These are phyloP conservation scores for Ranitomeya variabilis DNA, from an alignment of 2,113 vertebrate genomes.

Conservation along the genomic window DNA sequence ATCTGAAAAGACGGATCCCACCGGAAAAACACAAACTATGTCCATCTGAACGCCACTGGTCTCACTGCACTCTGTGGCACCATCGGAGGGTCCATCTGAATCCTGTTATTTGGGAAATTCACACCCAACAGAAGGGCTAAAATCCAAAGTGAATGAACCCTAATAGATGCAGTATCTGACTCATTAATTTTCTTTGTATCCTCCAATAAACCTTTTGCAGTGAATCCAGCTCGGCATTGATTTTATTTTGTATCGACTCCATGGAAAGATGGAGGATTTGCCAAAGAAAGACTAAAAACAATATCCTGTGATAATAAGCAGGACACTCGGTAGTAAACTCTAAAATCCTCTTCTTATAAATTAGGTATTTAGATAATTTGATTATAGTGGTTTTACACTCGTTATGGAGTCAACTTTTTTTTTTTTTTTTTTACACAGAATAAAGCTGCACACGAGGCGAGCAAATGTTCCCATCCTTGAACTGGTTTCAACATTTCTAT, in stretches of 20 bases:
- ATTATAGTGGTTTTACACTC: conserved; percentile 38
- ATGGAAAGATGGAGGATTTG: conserved; percentile 9
- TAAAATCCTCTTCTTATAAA: conserved; percentile 42
- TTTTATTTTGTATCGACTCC: conserved; percentile 29
- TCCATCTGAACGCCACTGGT: too few relatives aligned
- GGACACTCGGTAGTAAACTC: conserved; percentile 19
- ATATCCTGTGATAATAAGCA: conserved; percentile 43
- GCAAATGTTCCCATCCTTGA: conserved; percentile 41
- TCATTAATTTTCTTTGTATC: neutral
- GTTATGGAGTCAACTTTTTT: neutral
- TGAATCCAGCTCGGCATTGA: neutral
- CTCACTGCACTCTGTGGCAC: too few relatives aligned
- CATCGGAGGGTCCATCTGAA: too few relatives aligned
- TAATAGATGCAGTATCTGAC: neutral
- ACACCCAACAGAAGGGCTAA: too few relatives aligned
- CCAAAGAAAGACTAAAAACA: conserved; percentile 24
- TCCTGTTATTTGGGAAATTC: too few relatives aligned
- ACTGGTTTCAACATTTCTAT: conserved; percentile 32
- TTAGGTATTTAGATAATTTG: conserved; percentile 45
- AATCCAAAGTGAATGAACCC: neutral
- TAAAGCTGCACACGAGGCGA: conserved; percentile 31
- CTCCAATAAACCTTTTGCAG: neutral
- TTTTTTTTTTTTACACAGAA: conserved; percentile 1
- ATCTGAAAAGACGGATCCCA: too few relatives aligned
- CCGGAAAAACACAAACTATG: too few relatives aligned